These are phyloP conservation scores for Corynorhinus townsendii DNA, from an alignment of 2,113 vertebrate species.

Conservation along the genomic window DNA sequence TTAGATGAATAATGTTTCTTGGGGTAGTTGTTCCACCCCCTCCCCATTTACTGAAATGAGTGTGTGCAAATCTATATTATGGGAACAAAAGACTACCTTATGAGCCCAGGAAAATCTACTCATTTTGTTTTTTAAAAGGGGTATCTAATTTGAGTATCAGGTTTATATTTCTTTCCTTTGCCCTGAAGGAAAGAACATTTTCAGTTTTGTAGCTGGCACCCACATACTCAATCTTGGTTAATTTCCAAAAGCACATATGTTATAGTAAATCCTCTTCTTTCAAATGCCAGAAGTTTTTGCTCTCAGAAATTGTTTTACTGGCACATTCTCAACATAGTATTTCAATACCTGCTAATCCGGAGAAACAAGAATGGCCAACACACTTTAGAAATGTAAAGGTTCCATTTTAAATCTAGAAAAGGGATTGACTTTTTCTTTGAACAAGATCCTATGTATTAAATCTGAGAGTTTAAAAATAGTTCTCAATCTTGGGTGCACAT, in stretches of 20 bases:
- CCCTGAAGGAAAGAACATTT: slow-evolving; percentile 31
- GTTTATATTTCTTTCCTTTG: slow-evolving; percentile 17
- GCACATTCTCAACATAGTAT: background rate
- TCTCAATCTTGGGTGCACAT: background rate
- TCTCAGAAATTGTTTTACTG: slow-evolving; percentile 39
- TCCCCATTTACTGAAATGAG: background rate
- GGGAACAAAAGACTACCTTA: background rate
- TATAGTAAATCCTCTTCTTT: slow-evolving; percentile 55
- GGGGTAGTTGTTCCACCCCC: background rate
- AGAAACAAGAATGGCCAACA: background rate
- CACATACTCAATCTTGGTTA: slow-evolving; percentile 32
- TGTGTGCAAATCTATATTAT: background rate
- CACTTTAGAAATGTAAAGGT: background rate
- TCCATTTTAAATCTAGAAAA: background rate
- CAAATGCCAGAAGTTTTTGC: slow-evolving; percentile 37
- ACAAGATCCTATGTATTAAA: background rate
- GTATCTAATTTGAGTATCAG: slow-evolving; percentile 23
- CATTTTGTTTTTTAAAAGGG: slow-evolving; percentile 29
- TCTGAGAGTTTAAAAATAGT: background rate
- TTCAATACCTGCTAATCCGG: background rate
- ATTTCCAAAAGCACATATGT: slow-evolving; percentile 51
- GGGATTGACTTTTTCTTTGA: background rate
- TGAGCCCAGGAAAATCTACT: background rate
- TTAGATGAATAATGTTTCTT: slow-evolving; percentile 12
- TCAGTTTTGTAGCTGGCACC: slow-evolving; percentile 25